Evolutionary conservation across 2,888 invertebrate genomes (phyloP).

Genomic region (Acleris cristana): DNA sequence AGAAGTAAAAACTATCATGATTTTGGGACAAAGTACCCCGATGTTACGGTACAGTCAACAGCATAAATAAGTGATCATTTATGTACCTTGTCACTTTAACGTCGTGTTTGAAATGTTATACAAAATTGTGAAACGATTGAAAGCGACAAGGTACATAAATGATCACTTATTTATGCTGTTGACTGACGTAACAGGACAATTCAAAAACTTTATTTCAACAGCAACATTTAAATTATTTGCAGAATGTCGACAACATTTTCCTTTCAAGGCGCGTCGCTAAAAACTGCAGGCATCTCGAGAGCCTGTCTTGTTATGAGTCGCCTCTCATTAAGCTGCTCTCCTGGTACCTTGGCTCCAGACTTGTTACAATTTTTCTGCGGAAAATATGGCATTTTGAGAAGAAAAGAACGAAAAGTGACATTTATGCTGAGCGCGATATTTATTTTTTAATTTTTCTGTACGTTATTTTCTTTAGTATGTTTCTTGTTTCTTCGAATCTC

Average conservation of each 20-base stretch:
- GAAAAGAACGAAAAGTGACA: background rate
- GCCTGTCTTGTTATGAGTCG: slow-evolving; percentile 34
- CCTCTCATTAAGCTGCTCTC: slow-evolving; percentile 32
- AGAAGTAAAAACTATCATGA: no score
- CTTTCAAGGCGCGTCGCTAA: slow-evolving; percentile 21
- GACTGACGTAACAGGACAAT: no score
- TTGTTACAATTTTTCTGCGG: slow-evolving; percentile 10
- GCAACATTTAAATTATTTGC: slow-evolving; percentile 11
- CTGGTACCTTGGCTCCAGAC: slow-evolving; percentile 17
- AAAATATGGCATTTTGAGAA: slow-evolving; percentile 3
- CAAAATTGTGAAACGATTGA: no score
- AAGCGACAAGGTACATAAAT: no score
- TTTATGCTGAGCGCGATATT: background rate
- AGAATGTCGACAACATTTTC: slow-evolving; percentile 11
- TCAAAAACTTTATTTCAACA: slow-evolving; percentile 4
- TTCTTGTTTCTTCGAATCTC: no score
- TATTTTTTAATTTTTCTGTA: background rate
- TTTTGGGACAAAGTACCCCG: no score
- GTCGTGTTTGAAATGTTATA: no score
- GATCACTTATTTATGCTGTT: no score
- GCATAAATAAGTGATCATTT: no score
- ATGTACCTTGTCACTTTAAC: no score
- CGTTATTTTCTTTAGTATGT: no score
- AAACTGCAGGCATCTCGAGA: slow-evolving; percentile 18
- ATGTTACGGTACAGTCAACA: no score